Evolutionary conservation across 2,797 vertebrate species (phyloP).

Genomic region (Hafferia zeledoni): DNA sequence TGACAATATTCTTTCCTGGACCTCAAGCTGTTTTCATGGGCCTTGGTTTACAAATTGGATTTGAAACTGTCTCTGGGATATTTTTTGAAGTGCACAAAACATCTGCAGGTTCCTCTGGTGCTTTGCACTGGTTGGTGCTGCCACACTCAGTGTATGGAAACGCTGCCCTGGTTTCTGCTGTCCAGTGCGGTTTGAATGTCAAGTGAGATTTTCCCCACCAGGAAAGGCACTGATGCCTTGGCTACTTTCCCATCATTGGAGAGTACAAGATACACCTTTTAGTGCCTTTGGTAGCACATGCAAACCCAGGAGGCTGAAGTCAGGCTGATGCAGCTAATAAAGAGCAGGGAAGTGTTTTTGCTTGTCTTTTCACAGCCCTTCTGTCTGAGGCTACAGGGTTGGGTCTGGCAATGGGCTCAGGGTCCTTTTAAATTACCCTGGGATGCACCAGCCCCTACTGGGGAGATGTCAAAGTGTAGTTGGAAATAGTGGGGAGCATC

Average conservation of each 20-base stretch:
- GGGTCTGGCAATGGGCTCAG: background rate
- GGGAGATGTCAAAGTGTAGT: background rate
- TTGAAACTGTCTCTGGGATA: background rate
- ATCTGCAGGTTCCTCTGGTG: background rate
- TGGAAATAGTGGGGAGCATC: background rate
- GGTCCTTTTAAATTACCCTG: background rate
- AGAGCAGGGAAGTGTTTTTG: background rate
- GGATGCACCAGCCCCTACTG: background rate
- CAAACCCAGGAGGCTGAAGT: background rate
- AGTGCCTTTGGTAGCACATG: background rate
- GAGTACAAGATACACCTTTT: background rate
- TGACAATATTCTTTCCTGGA: conserved; percentile 2
- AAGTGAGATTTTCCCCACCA: background rate
- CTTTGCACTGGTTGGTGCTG: conserved; percentile 7
- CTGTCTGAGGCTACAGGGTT: background rate
- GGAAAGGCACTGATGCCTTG: background rate
- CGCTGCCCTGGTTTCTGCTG: background rate
- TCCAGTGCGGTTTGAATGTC: background rate
- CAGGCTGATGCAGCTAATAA: background rate
- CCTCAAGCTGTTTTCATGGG: background rate
- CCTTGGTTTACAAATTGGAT: background rate
- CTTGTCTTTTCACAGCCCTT: background rate
- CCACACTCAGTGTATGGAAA: background rate
- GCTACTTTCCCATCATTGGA: background rate
- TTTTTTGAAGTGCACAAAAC: background rate